These are phyloP conservation scores for Ispidina picta DNA, from an alignment of 2,797 vertebrate genomes.

Conservation along the genomic window DNA sequence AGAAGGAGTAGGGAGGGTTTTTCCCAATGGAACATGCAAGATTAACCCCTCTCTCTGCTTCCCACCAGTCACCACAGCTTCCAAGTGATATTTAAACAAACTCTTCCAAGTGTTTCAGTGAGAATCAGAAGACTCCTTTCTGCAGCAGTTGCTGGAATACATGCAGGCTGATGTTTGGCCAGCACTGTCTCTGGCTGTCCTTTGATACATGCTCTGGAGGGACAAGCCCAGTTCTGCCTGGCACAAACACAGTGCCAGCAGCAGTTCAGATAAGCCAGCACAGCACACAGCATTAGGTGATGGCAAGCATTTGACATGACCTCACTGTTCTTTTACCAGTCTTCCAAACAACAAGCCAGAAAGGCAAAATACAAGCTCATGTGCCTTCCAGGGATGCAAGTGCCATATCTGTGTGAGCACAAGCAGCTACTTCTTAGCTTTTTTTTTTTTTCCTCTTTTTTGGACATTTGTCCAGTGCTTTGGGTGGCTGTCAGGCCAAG, in stretches of 20 bases:
- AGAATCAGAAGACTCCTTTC: not conserved
- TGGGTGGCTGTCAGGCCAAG: not conserved
- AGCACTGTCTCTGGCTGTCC: not conserved
- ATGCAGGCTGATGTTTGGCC: not conserved
- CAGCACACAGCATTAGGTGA: accelerated
- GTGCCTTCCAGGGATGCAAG: not conserved
- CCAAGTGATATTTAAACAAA: not conserved
- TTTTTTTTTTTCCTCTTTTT: not conserved
- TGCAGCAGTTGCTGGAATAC: not conserved
- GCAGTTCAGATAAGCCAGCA: not conserved
- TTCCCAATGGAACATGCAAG: not conserved
- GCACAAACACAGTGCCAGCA: not conserved
- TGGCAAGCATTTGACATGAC: not conserved
- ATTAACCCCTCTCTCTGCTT: not conserved
- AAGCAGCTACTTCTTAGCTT: not conserved
- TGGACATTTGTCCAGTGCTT: not conserved
- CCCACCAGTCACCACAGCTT: not conserved
- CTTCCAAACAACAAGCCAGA: not conserved
- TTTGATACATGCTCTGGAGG: not conserved
- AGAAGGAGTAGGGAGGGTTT: not conserved
- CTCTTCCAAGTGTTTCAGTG: not conserved
- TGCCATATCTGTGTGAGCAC: not conserved
- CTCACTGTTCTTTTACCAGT: not conserved
- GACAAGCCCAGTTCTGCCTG: not conserved
- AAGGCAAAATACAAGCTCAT: not conserved